phyloP scores from a whole-genome alignment of 2,888 invertebrate genomes.

The Thecocarcelia acutangulata region DNA sequence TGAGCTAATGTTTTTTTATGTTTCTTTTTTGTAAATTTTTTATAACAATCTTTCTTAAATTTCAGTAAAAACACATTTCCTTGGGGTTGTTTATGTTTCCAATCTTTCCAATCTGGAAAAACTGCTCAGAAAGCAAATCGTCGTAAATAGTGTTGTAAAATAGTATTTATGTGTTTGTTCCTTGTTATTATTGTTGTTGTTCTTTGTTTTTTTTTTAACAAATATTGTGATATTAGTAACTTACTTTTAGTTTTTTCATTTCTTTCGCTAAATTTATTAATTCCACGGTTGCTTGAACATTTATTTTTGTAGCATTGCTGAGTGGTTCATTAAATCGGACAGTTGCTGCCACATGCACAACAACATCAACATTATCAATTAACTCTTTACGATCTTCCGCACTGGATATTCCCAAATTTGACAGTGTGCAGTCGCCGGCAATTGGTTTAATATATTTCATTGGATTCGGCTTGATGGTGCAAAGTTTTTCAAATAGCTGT shows the following conservation, averaged over 20 bases:
- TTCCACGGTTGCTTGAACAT: conserved; percentile 86
- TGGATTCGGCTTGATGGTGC: conserved; percentile 51
- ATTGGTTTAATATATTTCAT: conserved; percentile 77
- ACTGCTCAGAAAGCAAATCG: background rate
- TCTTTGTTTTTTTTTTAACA: background rate
- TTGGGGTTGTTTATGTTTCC: background rate
- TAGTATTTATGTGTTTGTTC: conserved; percentile 29
- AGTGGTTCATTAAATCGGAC: conserved; percentile 89
- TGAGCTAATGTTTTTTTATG: background rate
- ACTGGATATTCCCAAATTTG: conserved; percentile 79
- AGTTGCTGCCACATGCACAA: conserved; percentile 95
- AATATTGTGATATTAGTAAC: conserved; percentile 46
- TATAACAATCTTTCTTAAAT: conserved; percentile 28
- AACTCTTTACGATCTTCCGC: conserved; percentile 76
- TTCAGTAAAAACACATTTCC: conserved; percentile 13
- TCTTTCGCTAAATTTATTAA: conserved; percentile 85
- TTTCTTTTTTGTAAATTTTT: background rate
- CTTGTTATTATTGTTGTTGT: background rate
- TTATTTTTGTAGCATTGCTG: conserved; percentile 86
- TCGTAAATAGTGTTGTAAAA: conserved; percentile 23
- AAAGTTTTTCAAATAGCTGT: conserved; percentile 69
- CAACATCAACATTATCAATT: conserved; percentile 82
- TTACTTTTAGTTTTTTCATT: conserved; percentile 85
- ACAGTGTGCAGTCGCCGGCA: conserved; percentile 79
- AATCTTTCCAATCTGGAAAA: background rate